Base-by-base conservation (phyloP, 1,140 invertebrate species). In the Calosoma granatense region DNA sequence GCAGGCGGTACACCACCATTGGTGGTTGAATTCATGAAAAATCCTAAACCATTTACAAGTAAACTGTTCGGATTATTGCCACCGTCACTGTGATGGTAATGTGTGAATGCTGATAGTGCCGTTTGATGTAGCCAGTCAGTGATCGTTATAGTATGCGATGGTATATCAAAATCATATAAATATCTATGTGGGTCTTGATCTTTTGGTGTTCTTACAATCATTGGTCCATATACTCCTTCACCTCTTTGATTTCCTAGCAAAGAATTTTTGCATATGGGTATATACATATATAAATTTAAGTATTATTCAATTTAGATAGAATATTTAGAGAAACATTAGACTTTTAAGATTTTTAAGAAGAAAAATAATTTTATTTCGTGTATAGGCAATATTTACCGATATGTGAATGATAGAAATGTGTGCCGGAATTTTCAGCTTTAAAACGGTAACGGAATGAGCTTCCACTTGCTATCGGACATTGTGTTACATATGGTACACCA, bases 361-460 rank as follows among this genome's bases (percentile, higher is more conserved):
- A n/a, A n/a, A n/a, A n/a, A n/a, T n/a, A n/a, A n/a, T n/a, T n/a
- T n/a, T n/a, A n/a, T n/a, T n/a, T n/a, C n/a, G n/a, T n/a, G n/a
- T n/a, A n/a, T n/a, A n/a, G n/a, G n/a, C n/a, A 36, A 9, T 36
- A n/a, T n/a, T 74, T 63, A 66, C 81, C 80, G 2, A 82, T 81
- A 65, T 87, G 91, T 1, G 89, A 88, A 67, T 94, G 91, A 85
- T 87, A 94, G 71, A 90, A 93, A 65, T 92, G 88, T 0, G 90
- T 93, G 26, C 91, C 91, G 1, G 82, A 70, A 60, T 86, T 83
- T 0, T 73, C 74, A 0, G 85, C 86, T 3, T 74, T 77, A 69
- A 83, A 90, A 61, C 81, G 81, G 62, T 92, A 92, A 63, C 83
- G 82, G 64, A 93, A 94, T 0, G 82, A 87, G 52, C 81, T 84